phyloP scores from a whole-genome alignment of 2,797 vertebrate genomes.

The Mallotus villosus region DNA sequence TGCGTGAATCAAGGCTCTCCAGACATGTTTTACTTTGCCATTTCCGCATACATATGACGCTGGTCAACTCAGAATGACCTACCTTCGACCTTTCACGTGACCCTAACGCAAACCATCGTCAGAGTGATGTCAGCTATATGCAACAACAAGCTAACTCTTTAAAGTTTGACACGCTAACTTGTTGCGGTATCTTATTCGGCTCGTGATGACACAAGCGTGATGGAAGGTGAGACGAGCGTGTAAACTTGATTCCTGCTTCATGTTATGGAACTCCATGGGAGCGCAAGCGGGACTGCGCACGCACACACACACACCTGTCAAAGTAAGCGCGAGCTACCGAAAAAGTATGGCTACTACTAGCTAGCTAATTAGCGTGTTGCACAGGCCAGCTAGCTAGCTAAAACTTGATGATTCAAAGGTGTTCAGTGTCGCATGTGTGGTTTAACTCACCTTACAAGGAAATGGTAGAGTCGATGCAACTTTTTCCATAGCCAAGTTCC shows the following conservation, averaged over 20 bases:
- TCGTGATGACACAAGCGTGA: background rate
- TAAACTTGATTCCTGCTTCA: background rate
- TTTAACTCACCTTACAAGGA: slow-evolving; percentile 74
- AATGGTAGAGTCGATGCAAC: slow-evolving; percentile 77
- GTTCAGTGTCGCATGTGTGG: background rate
- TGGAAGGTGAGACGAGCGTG: background rate
- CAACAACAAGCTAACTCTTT: no score
- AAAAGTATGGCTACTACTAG: background rate
- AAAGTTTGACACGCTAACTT: no score
- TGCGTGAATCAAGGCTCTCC: no score
- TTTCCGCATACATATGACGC: no score
- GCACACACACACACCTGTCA: slow-evolving; percentile 27
- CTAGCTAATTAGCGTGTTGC: slow-evolving; percentile 16
- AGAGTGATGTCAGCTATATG: no score
- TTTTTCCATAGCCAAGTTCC: slow-evolving; percentile 81
- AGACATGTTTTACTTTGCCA: no score
- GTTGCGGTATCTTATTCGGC: no score
- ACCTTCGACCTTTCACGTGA: no score
- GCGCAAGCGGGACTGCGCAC: background rate
- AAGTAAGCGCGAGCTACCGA: background rate
- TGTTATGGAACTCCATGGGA: background rate
- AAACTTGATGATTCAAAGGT: background rate
- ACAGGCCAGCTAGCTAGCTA: background rate
- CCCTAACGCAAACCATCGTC: no score
- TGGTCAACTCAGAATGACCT: no score